Base-by-base conservation (phyloP, 2,113 vertebrate genomes). In the Triplophysa siluroides region DNA sequence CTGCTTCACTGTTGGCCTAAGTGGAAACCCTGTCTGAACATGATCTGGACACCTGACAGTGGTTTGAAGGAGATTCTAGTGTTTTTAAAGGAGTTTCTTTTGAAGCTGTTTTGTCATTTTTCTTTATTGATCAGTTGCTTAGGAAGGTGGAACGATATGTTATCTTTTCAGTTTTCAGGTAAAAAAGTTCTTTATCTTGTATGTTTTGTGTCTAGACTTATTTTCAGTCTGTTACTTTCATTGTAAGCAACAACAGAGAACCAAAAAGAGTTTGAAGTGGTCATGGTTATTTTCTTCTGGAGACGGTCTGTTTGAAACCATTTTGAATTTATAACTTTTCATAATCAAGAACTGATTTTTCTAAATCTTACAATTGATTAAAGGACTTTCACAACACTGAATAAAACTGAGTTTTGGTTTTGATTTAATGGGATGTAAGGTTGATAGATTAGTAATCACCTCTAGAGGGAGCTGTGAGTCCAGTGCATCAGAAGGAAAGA, bases 281-380 rank as follows among this genome's bases (percentile, higher is more conserved):
- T 24, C 8, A 16, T 50, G 12, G 2, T 62, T 23, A 2, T 43
- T 41, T 16, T 43, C 43, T 69, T 70, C 41, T 50, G 76, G 45
- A 23, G n/a, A 60, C 18, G 47, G 90, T 90, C 90, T 83, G 12
- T 93, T 94, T 43, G 93, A 93, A 58, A 76, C 63, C 93, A 93
- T 93, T 91, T 95, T 95, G 91, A 91, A 93, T 95, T 95, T 95
- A 93, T 95, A 88, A 82, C 84, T 93, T 96, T 88, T 96, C 95
- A 94, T 96, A 95, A 96, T 96, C 94, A 85, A 93, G 92, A 94
- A 93, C 41, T 56, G 38, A 47, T 78, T 95, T 98, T 98, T 99
- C 95, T 98, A 98, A 88, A 77, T 65, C 61, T 54, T 62, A 47
- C 23, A 63, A 62, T 60, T 95, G 95, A 95, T 65, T 65, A 77